phyloP scores from a whole-genome alignment of 1,140 invertebrate species.

The Helicoverpa armigera region DNA sequence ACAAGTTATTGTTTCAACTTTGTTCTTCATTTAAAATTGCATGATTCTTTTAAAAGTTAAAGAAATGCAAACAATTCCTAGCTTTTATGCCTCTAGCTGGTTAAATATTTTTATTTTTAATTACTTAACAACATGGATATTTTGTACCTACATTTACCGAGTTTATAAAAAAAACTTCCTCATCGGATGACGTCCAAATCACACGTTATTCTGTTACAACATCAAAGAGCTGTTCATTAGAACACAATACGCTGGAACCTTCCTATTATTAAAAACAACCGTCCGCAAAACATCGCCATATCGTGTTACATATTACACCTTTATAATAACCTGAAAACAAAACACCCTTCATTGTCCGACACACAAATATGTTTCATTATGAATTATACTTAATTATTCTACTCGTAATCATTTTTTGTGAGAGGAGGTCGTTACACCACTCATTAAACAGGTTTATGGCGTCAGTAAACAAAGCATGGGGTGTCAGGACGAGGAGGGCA shows the following conservation, averaged over 20 bases:
- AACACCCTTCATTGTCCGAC: not conserved
- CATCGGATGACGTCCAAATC: too few relatives aligned
- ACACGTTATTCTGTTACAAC: too few relatives aligned
- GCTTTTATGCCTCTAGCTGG: too few relatives aligned
- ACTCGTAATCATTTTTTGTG: constrained; percentile 38
- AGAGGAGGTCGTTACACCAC: constrained; percentile 31
- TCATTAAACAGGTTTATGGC: constrained; percentile 41
- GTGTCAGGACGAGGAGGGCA: not conserved
- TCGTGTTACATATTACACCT: constrained; percentile 9
- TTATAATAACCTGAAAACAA: constrained; percentile 38
- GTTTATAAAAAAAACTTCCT: too few relatives aligned
- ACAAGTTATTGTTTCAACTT: not conserved
- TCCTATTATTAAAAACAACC: not conserved
- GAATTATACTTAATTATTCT: constrained; percentile 41
- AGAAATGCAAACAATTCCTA: too few relatives aligned
- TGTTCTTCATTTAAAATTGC: too few relatives aligned
- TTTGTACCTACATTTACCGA: too few relatives aligned
- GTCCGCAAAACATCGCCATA: not conserved
- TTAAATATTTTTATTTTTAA: too few relatives aligned
- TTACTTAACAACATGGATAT: too few relatives aligned
- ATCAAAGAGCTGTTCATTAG: not conserved
- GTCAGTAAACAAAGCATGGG: constrained; percentile 21
- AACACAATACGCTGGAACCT: not conserved
- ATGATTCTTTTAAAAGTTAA: too few relatives aligned
- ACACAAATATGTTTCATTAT: constrained; percentile 36